Evolutionary conservation across 2,888 invertebrate species (phyloP), one percentile per base, ranked within the genome.

Genomic region (Erebia epiphron): DNA sequence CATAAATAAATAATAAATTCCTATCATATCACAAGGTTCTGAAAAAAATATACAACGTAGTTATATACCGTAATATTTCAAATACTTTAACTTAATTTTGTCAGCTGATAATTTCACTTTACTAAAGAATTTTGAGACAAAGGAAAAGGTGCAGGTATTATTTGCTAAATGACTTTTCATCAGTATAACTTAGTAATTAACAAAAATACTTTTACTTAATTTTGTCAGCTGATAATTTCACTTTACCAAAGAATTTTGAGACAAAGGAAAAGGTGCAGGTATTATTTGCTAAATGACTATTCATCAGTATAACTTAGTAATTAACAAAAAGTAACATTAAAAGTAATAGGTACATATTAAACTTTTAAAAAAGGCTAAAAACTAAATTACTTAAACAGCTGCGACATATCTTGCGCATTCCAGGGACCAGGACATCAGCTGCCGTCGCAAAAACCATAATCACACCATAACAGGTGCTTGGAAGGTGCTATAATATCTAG

Each of bases 381-480:
- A 57, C 56, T 57, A n/a, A 70, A 74, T 67, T 67, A 68, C 72
- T 67, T 52, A 67, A 70, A 70, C 74, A 74, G 72, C 72, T 70
- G 74, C 69, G 67, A 68, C 66, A 60, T 72, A 74, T 74, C 70
- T 70, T 70, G 70, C 73, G 56, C 67, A 79, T 79, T 80, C 79
- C 75, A 56, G 54, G 16, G 60, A 80, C 79, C 75, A 56, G 54
- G 16, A 62, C 81, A 79, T 78, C 83, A 79, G 78, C 76, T 80
- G 76, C 79, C 80, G 75, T 76, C 69, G 73, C 84, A 91, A 90
- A 89, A 90, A 90, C 82, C 75, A 72, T 85, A 82, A 82, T 80
- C 78, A 76, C 78, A 67, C 58, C 66, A 18, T 57, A 49, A 58
- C 67, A 67, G 67, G 58, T 67, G 67, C 77, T 80, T 26, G 62